Percentiles rank a stretch among this genome's conserved stretches.
phyloP scores from a whole-genome alignment of 2,888 invertebrate genomes.

The Agonopterix subpropinquella region DNA sequence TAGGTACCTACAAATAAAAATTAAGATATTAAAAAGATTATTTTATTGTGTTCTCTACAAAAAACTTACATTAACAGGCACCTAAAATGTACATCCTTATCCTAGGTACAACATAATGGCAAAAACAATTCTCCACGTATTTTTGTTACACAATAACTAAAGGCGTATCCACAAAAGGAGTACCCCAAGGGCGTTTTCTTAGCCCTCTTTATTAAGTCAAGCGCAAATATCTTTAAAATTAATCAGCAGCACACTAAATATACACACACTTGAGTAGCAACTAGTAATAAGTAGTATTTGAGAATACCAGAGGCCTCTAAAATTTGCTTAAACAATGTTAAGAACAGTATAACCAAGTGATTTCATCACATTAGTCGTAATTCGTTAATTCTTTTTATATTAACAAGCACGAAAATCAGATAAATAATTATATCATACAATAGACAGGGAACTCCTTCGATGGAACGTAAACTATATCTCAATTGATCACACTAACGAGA shows the following conservation, averaged over 20 bases:
- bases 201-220: not conserved
- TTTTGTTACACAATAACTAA: slow-evolving; percentile 32
- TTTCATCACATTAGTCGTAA: too few relatives aligned
- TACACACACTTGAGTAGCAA: not conserved
- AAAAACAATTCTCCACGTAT: slow-evolving; percentile 58
- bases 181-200: slow-evolving; percentile 1
- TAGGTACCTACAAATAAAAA: too few relatives aligned
- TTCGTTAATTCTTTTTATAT: not conserved
- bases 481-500: slow-evolving; percentile 49
- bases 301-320: too few relatives aligned
- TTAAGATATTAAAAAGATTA: slow-evolving; percentile 14
- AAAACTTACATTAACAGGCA: slow-evolving; percentile 64
- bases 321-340: too few relatives aligned
- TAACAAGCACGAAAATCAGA: not conserved
- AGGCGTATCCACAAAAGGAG: slow-evolving; percentile 7
- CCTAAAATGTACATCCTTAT: slow-evolving; percentile 72
- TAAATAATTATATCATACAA: not conserved
- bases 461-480: slow-evolving; percentile 15
- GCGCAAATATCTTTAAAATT: not conserved
- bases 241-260: not conserved
- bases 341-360: too few relatives aligned
- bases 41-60: slow-evolving; percentile 62
- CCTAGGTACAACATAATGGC: slow-evolving; percentile 72
- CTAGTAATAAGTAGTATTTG: not conserved
- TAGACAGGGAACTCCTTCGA: slow-evolving; percentile 5